A percentile compares a stretch with the other conserved stretches of the same genome.
phyloP scores from a whole-genome alignment of 2,797 vertebrate species.

The Sciurus vulgaris region DNA sequence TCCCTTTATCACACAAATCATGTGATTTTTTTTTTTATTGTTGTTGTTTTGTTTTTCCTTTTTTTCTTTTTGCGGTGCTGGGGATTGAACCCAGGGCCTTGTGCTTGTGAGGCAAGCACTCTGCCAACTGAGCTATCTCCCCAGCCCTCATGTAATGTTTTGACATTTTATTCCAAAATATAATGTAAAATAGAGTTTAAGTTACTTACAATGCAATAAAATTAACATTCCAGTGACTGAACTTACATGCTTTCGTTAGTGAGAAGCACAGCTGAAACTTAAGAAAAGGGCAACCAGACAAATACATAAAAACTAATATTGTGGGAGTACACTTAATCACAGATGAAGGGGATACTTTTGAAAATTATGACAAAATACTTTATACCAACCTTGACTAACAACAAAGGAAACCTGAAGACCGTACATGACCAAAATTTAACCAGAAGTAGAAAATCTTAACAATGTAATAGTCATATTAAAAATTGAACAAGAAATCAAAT shows the following conservation, averaged over 20 bases:
- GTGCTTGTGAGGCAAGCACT: too few relatives aligned
- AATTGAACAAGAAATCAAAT: conserved; percentile 5
- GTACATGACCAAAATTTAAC: conserved; percentile 13
- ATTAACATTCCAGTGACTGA: background rate
- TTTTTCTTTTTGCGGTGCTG: too few relatives aligned
- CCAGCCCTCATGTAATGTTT: background rate
- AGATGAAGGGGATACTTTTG: background rate
- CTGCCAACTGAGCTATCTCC: too few relatives aligned
- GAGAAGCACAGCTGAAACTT: conserved; percentile 2
- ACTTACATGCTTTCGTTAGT: background rate
- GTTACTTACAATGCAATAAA: conserved; percentile 26
- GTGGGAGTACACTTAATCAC: background rate
- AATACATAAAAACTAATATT: background rate
- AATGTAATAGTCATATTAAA: background rate
- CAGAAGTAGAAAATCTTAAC: conserved; percentile 5
- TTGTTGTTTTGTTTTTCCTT: too few relatives aligned
- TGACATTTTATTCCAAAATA: conserved; percentile 36
- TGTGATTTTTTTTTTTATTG: background rate
- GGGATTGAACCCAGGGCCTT: too few relatives aligned
- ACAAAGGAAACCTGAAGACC: background rate
- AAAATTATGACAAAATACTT: background rate
- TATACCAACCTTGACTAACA: background rate
- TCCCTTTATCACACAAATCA: conserved; percentile 9
- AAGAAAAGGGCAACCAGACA: conserved; percentile 34
- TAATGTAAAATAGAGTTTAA: background rate